Conservation (phyloP, 2,113 vertebrate genomes). For the Laticauda colubrina region DNA sequence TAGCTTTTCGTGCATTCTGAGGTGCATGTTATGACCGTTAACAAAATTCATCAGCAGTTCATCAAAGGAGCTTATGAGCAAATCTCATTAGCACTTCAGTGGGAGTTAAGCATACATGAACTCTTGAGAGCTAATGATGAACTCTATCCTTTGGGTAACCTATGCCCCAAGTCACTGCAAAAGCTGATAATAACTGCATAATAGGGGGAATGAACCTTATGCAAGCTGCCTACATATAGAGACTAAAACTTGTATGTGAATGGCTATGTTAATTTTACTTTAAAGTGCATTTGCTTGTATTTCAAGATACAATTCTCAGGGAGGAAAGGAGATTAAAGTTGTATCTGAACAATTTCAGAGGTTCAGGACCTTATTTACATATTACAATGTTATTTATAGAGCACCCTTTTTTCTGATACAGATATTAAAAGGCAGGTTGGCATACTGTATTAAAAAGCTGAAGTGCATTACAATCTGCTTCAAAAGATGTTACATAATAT, state of each 20-base stretch:
- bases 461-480: background rate
- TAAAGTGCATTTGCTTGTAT: background rate
- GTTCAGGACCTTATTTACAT: background rate
- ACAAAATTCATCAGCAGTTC: conserved; percentile 27
- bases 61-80: conserved; percentile 34
- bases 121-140: conserved; percentile 31
- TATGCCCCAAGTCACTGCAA: background rate
- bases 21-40: conserved; percentile 17
- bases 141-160: conserved; percentile 10
- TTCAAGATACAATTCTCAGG: background rate
- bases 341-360: background rate
- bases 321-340: background rate
- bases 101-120: background rate
- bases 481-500: background rate
- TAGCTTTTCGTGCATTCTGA: conserved; percentile 22
- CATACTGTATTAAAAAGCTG: background rate
- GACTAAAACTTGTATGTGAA: background rate
- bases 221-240: background rate
- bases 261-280: background rate
- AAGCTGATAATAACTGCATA: background rate
- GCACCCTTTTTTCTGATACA: background rate
- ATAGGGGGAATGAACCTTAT: background rate
- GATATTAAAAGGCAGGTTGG: background rate
- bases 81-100: conserved; percentile 38
- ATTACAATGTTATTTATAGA: background rate